Conservation (phyloP, 2,113 vertebrate genomes). For the Puntigrus tetrazona region DNA sequence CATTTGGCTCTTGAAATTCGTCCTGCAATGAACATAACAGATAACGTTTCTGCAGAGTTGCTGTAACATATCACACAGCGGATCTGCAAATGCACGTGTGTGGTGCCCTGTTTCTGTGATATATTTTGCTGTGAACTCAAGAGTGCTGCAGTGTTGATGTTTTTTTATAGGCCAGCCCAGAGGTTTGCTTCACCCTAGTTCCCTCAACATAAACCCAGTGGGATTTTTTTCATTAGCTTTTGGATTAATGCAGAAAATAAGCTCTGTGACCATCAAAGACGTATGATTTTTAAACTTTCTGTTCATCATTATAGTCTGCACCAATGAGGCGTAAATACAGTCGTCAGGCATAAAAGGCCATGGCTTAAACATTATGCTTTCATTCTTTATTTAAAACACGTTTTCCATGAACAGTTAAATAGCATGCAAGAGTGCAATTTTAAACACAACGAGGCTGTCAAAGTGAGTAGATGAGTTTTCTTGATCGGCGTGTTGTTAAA, state of each 20-base stretch:
- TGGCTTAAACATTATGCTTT: too few relatives aligned
- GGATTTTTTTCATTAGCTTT: not conserved
- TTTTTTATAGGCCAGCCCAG: not conserved
- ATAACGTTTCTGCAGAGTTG: constrained; percentile 3
- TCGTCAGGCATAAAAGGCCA: not conserved
- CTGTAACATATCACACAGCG: constrained; percentile 1
- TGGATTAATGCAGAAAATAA: not conserved
- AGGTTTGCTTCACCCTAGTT: not conserved
- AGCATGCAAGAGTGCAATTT: not conserved
- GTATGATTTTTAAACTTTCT: not conserved
- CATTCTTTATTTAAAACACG: too few relatives aligned
- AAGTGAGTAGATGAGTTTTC: not conserved
- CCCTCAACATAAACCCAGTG: too few relatives aligned
- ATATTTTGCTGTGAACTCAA: not conserved
- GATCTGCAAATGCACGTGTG: constrained; percentile 13
- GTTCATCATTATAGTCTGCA: not conserved
- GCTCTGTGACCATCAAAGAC: not conserved
- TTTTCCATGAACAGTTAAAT: not conserved
- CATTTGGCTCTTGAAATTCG: constrained; percentile 7
- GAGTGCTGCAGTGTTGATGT: too few relatives aligned
- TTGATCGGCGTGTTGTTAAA: not conserved
- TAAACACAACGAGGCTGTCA: not conserved
- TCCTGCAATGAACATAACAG: constrained; percentile 4
- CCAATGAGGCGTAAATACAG: not conserved
- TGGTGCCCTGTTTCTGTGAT: not conserved